phyloP scores from a whole-genome alignment of 2,797 vertebrate species.

The Alca torda region DNA sequence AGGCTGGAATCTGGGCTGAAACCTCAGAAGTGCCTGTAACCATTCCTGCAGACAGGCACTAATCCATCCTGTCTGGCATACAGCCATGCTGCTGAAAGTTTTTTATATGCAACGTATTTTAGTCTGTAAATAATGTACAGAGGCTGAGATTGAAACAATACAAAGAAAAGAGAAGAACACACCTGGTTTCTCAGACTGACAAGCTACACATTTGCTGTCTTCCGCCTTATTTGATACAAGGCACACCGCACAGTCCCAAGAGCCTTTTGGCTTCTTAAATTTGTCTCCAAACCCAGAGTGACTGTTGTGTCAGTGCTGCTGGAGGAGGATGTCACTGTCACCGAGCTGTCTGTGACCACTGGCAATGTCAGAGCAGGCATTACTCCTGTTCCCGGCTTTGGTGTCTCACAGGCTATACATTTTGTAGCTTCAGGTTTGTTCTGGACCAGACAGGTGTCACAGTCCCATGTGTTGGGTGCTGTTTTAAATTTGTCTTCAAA shows the following conservation, averaged over 20 bases:
- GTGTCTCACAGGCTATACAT: slow-evolving; percentile 94
- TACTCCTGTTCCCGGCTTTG: slow-evolving; percentile 92
- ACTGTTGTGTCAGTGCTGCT: slow-evolving; percentile 67
- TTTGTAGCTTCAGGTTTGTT: slow-evolving; percentile 92
- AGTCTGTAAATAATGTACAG: not conserved
- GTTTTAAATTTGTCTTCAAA: slow-evolving; percentile 84
- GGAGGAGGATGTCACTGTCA: slow-evolving; percentile 65
- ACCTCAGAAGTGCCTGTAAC: not conserved
- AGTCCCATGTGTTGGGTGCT: slow-evolving; percentile 88
- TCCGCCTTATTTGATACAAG: slow-evolving; percentile 88
- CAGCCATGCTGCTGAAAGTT: not conserved
- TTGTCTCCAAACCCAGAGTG: slow-evolving; percentile 86
- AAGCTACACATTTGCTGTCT: slow-evolving; percentile 89
- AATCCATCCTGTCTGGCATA: not conserved
- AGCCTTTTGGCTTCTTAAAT: slow-evolving; percentile 90
- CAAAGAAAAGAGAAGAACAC: not conserved
- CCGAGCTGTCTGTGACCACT: slow-evolving; percentile 73
- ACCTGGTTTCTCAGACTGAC: slow-evolving; percentile 90
- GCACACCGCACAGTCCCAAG: slow-evolving; percentile 91
- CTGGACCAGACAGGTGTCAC: slow-evolving; percentile 93
- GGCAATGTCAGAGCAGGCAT: slow-evolving; percentile 85
- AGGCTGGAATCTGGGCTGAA: not conserved
- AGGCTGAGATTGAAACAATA: not conserved
- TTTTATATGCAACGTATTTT: not conserved
- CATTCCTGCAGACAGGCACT: not conserved